Base-by-base conservation (phyloP, 2,888 invertebrate species). In the Mellilla xanthometata region DNA sequence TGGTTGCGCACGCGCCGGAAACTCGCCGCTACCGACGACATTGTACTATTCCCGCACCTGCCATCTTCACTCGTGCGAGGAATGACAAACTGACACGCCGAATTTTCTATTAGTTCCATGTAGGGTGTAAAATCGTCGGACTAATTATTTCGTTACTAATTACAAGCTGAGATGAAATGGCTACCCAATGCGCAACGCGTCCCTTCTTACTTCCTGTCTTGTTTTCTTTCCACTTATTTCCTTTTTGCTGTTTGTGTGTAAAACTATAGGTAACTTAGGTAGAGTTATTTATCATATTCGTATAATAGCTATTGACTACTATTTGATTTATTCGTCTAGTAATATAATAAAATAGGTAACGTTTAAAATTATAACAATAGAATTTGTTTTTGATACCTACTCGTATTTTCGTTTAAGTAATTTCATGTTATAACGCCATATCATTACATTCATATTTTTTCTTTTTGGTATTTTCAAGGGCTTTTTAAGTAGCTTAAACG, bases 1-100 rank as follows among this genome's bases (percentile, higher is more conserved):
- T 82, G 81, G 76, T 62, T 69, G 77, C 75, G 78, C 81, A 79
- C 81, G 79, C 81, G 81, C 79, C 80, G 75, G 72, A 75, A 67
- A 63, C 68, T 63, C 34, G 44, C 36, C 43, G 26, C 31, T 36
- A 28, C 28, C 3, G 15, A 31, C 35, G 49, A 72, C 72, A 72
- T 72, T 75, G 70, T 74, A 68, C 70, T 62, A 67, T 51, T 50
- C 58, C 10, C 60, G 53, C 75, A 76, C 77, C 76, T 73, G 78
- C 62, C 19, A 15, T 39, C 58, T 54, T 57, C 64, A 62, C 54
- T 66, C 73, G 68, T 72, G 77, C 60, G 61, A 43, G 58, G 73
- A 77, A 77, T 77, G 64, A 44, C 50, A 72, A 76, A 68, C 63
- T 63, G 59, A 51, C 60, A 61, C 40, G 53, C 51, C 49, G 40